Base-by-base conservation (phyloP, 2,888 invertebrate genomes). In the Chloromyia formosa region DNA sequence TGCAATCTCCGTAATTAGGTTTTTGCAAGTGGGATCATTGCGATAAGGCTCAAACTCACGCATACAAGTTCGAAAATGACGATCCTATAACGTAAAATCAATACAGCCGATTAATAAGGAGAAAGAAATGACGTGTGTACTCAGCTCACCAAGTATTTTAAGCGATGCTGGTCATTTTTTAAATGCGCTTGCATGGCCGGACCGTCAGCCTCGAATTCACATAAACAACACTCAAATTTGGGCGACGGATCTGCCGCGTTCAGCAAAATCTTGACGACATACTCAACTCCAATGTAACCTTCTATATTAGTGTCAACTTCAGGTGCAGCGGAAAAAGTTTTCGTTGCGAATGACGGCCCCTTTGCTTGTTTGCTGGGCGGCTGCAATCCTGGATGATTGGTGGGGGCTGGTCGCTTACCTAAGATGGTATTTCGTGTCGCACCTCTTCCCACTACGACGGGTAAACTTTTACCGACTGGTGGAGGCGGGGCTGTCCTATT, bases 161-260 rank as follows among this genome's bases (percentile, higher is more conserved):
- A 87, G 12, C 90, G 89, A 82, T 94, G 94, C 84, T 91, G 91
- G 83, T 90, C 92, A 83, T 93, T 92, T 53, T 92, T 89, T 79
- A 94, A 86, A 84, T 94, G 94, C 78, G 92, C 91, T 85, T 94
- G 88, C 82, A 94, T 93, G 76, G 92, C 91, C 69, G 91, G 87
- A 62, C 92, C 92, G 82, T 92, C 91, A 49, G 93, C 91, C 76
- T 91, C 90, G 83, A 93, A 92, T 81, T 90, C 89, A 84, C 94
- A 94, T 75, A 94, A 86, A 78, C 91, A 88, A 84, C 94, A 94
- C 74, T 91, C 88, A 84, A 93, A 94, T 76, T 88, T 86, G 1
- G 93, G 91, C 82, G 91, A 90, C 80, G 88, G 86, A 79, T 90
- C 90, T 42, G 87, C 84, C 79, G 90, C 85, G 80, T 89, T 89